Percentiles rank a stretch among this genome's conserved stretches.
Conservation (phyloP, 2,797 vertebrate genomes). For the Gymnothorax javanicus region DNA sequence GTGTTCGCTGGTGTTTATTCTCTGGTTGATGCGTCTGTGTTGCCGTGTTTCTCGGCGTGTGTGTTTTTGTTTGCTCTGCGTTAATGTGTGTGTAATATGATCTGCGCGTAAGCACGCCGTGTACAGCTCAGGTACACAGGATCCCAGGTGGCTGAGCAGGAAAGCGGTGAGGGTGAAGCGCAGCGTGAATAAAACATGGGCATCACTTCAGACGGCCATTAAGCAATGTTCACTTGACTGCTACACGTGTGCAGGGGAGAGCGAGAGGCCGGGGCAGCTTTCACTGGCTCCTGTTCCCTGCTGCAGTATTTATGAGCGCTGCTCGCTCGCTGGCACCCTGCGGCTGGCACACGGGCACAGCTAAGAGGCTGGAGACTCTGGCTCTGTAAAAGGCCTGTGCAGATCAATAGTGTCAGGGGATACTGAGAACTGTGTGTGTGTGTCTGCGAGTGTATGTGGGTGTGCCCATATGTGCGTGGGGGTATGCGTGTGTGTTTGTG, state of each 20-base stretch:
- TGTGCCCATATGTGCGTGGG: neutral
- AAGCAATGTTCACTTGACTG: slow-evolving; percentile 39
- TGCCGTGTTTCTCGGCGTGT: no score
- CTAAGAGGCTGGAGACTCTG: neutral
- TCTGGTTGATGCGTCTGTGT: neutral
- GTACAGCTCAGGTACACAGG: neutral
- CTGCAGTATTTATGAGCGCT: slow-evolving; percentile 49
- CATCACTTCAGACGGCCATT: slow-evolving; percentile 41
- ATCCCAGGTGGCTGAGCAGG: neutral
- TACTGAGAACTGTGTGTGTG: neutral
- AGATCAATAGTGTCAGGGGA: neutral
- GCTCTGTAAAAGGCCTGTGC: neutral
- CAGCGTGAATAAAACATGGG: slow-evolving; percentile 48
- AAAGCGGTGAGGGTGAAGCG: neutral
- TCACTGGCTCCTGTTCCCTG: slow-evolving; percentile 40
- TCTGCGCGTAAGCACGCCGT: neutral
- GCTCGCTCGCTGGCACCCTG: slow-evolving; percentile 21
- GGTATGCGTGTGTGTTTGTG: neutral
- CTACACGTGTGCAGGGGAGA: slow-evolving; percentile 37
- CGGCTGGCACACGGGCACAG: slow-evolving; percentile 30
- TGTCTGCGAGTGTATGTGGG: neutral
- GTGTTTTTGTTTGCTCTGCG: neutral
- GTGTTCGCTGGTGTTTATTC: neutral
- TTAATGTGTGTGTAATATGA: neutral
- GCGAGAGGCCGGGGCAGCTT: neutral